Evolutionary conservation across 2,888 invertebrate genomes (phyloP), one percentile per base, ranked within the genome.

Genomic region (Chrysotoxum bicinctum): DNA sequence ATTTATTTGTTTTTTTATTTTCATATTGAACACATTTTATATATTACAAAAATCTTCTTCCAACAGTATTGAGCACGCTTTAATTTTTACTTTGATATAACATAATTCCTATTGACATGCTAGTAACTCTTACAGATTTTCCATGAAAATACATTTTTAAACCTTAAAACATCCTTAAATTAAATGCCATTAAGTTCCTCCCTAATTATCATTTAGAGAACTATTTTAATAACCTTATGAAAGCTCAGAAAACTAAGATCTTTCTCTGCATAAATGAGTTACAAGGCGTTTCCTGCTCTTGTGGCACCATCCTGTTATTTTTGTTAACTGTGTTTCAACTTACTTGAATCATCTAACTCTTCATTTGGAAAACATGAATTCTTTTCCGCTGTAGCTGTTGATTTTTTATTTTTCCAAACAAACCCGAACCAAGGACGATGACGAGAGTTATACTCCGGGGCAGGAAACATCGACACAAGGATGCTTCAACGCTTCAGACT

Each of bases 401-500:
- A 19, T n/a, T 43, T 43, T 43, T n/a, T 60, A 26, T 56, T 52
- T 48, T 62, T 69, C 66, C 30, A 45, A 3, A 37, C 30, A n/a
- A 45, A 45, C 12, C 30, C 16, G 56, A 48, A 50, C 14, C 32
- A 54, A 40, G 19, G 14, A 70, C 48, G 19, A 48, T 52, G 45
- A 48, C 56, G 37, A 70, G 52, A 83, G 75, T 66, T 45, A 45
- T 76, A 66, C 81, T 81, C 72, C 62, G 60, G 75, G 81, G 73
- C 81, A 85, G 85, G 85, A 77, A 76, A 77, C 81, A 76, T 85
- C 72, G 81, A 75, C 85, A 85, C 80, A 76, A 85, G 80, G 68
- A 76, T 60, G 76, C 81, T 80, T 72, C 80, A 85, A 69, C 76
- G 76, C 85, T 81, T 85, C 81, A 76, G 85, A 76, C 85, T 85